These are phyloP conservation scores for Corythornis cristatus DNA, from an alignment of 2,113 vertebrate species.

Conservation along the genomic window DNA sequence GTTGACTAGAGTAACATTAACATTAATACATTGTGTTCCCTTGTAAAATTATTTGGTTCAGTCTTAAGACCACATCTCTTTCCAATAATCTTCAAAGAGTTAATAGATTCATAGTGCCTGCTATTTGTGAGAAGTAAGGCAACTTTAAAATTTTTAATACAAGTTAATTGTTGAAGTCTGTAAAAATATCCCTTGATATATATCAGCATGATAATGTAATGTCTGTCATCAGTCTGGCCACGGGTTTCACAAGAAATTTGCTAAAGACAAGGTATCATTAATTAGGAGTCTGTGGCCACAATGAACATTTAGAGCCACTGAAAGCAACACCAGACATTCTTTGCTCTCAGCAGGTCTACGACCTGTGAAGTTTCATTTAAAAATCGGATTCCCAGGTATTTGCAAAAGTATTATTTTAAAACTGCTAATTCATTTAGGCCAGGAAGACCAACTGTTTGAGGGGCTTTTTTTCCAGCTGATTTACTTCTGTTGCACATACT, in stretches of 20 bases:
- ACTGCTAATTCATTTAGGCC: background rate
- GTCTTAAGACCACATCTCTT: background rate
- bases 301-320: background rate
- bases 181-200: background rate
- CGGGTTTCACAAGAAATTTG: background rate
- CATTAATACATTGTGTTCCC: background rate
- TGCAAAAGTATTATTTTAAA: background rate
- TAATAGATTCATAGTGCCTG: background rate
- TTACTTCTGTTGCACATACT: background rate
- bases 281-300: background rate
- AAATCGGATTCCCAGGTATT: background rate
- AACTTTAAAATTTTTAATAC: background rate
- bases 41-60: background rate
- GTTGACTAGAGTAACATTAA: background rate
- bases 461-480: background rate
- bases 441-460: background rate
- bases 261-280: background rate
- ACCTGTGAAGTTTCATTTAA: background rate
- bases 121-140: background rate
- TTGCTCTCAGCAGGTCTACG: background rate
- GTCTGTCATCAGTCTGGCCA: background rate
- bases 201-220: background rate
- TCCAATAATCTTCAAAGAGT: background rate
- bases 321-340: background rate
- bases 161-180: background rate